These are phyloP conservation scores for Percopsis omiscomaycus DNA, from an alignment of 2,797 vertebrate genomes.

Conservation along the genomic window DNA sequence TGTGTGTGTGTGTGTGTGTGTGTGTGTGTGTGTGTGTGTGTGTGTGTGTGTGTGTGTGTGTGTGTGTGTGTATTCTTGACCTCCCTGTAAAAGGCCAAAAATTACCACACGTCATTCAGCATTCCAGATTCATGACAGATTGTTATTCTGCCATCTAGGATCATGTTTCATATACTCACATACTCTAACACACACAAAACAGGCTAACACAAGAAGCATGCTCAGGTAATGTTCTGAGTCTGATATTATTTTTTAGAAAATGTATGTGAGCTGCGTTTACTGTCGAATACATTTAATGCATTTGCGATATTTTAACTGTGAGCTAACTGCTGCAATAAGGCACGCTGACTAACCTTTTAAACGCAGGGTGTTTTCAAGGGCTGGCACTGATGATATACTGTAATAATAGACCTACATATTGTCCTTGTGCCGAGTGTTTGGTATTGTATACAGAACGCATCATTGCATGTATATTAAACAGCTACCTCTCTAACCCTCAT, in stretches of 20 bases:
- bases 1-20: background rate
- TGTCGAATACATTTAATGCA: too few relatives aligned
- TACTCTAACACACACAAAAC: constrained; percentile 1
- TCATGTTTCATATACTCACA: constrained; percentile 40
- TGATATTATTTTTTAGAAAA: too few relatives aligned
- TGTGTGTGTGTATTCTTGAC: constrained; percentile 39
- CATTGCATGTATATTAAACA: background rate
- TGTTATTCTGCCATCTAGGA: constrained; percentile 58
- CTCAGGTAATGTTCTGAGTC: too few relatives aligned
- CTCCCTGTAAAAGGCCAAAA: constrained; percentile 38
- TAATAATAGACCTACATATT: too few relatives aligned
- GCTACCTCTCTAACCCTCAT: background rate
- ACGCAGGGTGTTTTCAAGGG: too few relatives aligned
- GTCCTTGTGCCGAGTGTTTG: too few relatives aligned
- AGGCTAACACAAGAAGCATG: background rate
- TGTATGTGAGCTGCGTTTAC: too few relatives aligned
- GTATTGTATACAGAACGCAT: too few relatives aligned
- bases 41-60: background rate
- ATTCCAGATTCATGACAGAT: constrained; percentile 54
- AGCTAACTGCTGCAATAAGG: too few relatives aligned
- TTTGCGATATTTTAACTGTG: too few relatives aligned
- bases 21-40: constrained; percentile 6
- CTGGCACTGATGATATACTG: too few relatives aligned
- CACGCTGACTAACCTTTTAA: too few relatives aligned
- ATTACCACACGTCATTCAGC: constrained; percentile 67